Conservation (phyloP, 37 sponge, comb jelly and placozoan species). For the Crambe crambe region DNA sequence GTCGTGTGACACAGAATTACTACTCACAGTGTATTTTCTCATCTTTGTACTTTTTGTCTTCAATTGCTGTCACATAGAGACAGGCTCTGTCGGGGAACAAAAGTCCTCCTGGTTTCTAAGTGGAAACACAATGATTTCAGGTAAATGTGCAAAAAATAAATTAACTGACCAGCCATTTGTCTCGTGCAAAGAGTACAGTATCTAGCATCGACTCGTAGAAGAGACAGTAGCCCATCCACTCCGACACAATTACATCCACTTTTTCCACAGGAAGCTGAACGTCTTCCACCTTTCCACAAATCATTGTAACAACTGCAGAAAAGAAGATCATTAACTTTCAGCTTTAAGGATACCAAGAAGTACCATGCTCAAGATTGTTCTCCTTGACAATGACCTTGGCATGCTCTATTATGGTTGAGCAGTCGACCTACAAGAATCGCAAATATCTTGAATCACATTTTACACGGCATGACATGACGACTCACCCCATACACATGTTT, state of each 20-base stretch:
- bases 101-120: slow-evolving; percentile 81
- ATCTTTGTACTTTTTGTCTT: slow-evolving; percentile 97
- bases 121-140: neutral
- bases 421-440: slow-evolving; percentile 64
- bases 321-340: neutral
- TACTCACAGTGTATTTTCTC: slow-evolving; percentile 91
- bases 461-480: no score
- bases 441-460: no score
- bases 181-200: slow-evolving; percentile 93
- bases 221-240: slow-evolving; percentile 99
- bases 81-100: slow-evolving; percentile 94
- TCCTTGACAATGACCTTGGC: slow-evolving; percentile 81
- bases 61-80: slow-evolving; percentile 91
- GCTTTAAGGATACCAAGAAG: neutral
- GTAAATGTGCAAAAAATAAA: no score
- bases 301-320: slow-evolving; percentile 65
- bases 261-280: slow-evolving; percentile 86
- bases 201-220: slow-evolving; percentile 99
- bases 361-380: slow-evolving; percentile 59
- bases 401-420: slow-evolving; percentile 83
- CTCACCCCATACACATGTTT: slow-evolving; percentile 88
- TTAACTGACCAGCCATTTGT: slow-evolving; percentile 92
- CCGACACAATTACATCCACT: slow-evolving; percentile 95
- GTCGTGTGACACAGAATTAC: neutral
- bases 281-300: slow-evolving; percentile 93